Evolutionary conservation across 35 echinoderm and acorn worm species (phyloP), one percentile per base, ranked within the genome.

Genomic region (Hemicentrotus pulcherrimus): DNA sequence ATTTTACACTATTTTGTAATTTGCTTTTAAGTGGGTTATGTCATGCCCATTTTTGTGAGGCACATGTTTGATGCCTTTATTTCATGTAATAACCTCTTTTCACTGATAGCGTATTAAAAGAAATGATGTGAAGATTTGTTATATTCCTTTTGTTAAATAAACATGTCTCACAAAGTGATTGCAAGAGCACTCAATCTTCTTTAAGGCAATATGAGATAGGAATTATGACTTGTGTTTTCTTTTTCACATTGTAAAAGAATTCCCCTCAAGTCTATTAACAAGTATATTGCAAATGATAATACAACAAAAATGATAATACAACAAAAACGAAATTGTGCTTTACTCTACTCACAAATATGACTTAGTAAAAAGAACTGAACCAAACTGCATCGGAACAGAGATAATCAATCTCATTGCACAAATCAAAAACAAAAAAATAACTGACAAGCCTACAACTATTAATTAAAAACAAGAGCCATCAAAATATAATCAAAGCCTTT

Each of bases 371-470:
- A 90, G 24, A 45, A 90, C 46, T 47, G 46, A 90, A 47, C 88
- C 32, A 90, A 90, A 90, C 32, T 90, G 88, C 88, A 90, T 90
- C 88, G 46, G 88, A 90, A 90, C 31, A 47, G 88, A 90, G 46
- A 90, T 33, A 90, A 45, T 28, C 18, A 32, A 32, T 90, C 88
- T 90, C 32, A 90, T 90, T 90, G 88, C 88, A 90, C 88, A 90
- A 90, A 90, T 22, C 65, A 78, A 78, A 78, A 41, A 41, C 35
- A 41, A 41, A 41, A 41, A 41, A 78, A 78, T 78, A n/a, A 78
- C 18, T 28, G 24, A 78, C 28, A 78, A 78, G 65, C 28, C 65
- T 78, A 78, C 65, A 78, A 22, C 65, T 78, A 78, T 28, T 78
- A 78, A 41, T 41, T 41, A 41, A 41, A 78, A 78, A 78, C 65